Percentiles rank a stretch among this genome's conserved stretches.
Evolutionary conservation across 1,140 invertebrate species (phyloP).

Genomic region (Heliconius eleuchia): DNA sequence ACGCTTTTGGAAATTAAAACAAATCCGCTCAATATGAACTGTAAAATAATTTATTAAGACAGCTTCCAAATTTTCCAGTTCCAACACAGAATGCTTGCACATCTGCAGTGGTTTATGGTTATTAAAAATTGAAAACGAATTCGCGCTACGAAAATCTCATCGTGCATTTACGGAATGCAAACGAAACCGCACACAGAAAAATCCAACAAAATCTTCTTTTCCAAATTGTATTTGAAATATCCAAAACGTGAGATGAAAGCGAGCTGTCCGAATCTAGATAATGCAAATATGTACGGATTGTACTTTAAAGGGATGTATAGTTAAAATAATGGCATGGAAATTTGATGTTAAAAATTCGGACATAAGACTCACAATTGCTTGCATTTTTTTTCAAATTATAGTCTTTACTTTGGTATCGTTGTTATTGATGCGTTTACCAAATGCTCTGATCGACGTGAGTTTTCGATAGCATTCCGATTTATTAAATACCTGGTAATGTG

Average conservation of each 20-base stretch:
- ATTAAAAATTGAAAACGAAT: conserved; percentile 38
- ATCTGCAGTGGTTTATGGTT: conserved; percentile 28
- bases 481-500: not conserved
- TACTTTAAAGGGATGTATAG: conserved; percentile 25
- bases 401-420: not conserved
- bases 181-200: conserved; percentile 51
- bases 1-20: not conserved
- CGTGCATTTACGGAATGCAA: conserved; percentile 48
- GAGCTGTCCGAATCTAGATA: conserved; percentile 68
- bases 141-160: conserved; percentile 44
- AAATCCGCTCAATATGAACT: not conserved
- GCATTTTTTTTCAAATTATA: not conserved
- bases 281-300: conserved; percentile 55
- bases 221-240: conserved; percentile 74
- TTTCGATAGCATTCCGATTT: not conserved
- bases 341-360: not conserved
- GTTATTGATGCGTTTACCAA: conserved; percentile 18
- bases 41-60: conserved; percentile 1
- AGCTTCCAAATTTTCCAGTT: not conserved
- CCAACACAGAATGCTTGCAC: not conserved
- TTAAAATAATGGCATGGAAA: conserved; percentile 4
- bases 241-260: conserved; percentile 68
- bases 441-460: not conserved
- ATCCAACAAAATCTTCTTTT: conserved; percentile 61
- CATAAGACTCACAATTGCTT: conserved; percentile 12